Evolutionary conservation across 2,888 invertebrate genomes (phyloP).

Genomic region (Caradrina kadenii): DNA sequence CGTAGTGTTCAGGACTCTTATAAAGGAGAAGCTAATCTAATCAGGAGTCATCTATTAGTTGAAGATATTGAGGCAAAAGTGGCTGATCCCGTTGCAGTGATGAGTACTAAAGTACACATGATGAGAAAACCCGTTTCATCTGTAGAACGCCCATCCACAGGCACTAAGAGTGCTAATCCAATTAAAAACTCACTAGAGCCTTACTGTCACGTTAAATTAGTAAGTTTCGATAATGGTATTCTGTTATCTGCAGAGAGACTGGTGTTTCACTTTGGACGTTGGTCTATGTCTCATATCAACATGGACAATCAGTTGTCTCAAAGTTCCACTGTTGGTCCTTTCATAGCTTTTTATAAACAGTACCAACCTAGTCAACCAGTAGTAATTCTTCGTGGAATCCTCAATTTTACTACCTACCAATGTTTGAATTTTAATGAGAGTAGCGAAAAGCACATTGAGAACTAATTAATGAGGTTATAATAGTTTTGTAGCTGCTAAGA

Average conservation of each 20-base stretch:
- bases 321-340: too few species aligned
- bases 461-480: background rate
- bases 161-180: background rate
- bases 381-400: too few species aligned
- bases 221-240: slow-evolving; percentile 35
- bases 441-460: too few species aligned
- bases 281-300: background rate
- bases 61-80: slow-evolving; percentile 19
- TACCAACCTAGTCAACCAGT: too few species aligned
- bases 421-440: too few species aligned
- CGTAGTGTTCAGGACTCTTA: background rate
- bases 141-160: slow-evolving; percentile 31
- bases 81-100: slow-evolving; percentile 30
- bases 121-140: slow-evolving; percentile 38
- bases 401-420: too few species aligned
- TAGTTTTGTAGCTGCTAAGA: background rate
- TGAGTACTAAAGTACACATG: slow-evolving; percentile 21
- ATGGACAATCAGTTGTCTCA: too few species aligned
- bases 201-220: slow-evolving; percentile 58
- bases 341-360: too few species aligned
- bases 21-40: background rate
- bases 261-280: background rate
- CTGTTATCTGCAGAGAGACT: background rate
- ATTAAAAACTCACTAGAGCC: slow-evolving; percentile 30
- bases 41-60: slow-evolving; percentile 36